Base-by-base conservation (phyloP, 2,113 vertebrate genomes). In the Lamprologus tigripictilis region DNA sequence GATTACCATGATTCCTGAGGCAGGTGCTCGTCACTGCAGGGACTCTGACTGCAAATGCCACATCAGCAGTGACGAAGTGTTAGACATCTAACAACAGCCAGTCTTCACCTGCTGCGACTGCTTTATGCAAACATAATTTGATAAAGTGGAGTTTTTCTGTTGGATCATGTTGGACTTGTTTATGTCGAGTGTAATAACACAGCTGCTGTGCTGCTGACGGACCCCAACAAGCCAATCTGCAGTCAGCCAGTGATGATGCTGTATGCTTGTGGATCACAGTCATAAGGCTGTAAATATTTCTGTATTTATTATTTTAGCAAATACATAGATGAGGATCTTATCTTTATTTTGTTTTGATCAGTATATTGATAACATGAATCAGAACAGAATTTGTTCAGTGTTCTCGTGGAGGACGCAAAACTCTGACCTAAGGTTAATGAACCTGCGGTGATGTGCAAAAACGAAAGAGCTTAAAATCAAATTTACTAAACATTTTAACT, bases 251-350 rank as follows among this genome's bases (percentile, higher is more conserved):
- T 0, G 35, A 71, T 42, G 66, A 21, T 23, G n/a, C 35, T 68
- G 1, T 37, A 21, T 0, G 10, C 3, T 21, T 40, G 10, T n/a
- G 33, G 6, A 66, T 9, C n/a, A 66, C 31, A 4, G 8, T 9
- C 8, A 23, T 0, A 40, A 5, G 3, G 19, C 63, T 68, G 11
- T 37, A 0, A 14, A 23, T 40, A 42, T 71, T 23, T 42, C 37
- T 71, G n/a, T 23, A 23, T 9, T 71, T 71, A 42, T 42, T 42
- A 71, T 71, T 40, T 14, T 40, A 23, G 35, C 0, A 9, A 68
- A 14, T 14, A 14, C 4, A 13, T 23, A 23, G 35, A 21, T 40
- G 7, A 23, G 7, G 63, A 21, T 14, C 0, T 21, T 40, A 23
- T 14, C 12, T 40, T 8, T 21, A 21, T 68, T 21, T 40, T 71